Conservation (phyloP, 2,113 vertebrate species). For the Grammomys surdaster region DNA sequence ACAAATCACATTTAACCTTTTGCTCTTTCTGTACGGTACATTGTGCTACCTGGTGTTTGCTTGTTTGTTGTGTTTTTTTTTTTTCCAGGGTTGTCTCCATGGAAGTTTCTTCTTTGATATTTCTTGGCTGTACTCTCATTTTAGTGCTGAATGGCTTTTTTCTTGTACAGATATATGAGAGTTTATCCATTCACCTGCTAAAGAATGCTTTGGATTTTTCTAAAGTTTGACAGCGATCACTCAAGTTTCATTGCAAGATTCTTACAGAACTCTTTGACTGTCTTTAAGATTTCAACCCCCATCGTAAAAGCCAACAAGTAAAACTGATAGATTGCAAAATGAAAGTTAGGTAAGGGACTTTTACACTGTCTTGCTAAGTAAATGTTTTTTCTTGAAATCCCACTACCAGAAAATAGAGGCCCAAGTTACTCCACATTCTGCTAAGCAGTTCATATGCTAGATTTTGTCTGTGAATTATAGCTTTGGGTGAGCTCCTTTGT, state of each 20-base stretch:
- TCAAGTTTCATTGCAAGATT: neutral
- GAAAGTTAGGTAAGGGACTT: neutral
- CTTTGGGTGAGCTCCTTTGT: slow-evolving; percentile 9
- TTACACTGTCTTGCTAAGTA: neutral
- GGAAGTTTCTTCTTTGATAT: neutral
- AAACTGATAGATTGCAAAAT: neutral
- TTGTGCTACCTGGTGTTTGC: neutral
- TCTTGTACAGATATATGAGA: neutral
- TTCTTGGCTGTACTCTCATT: neutral
- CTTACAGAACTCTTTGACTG: neutral
- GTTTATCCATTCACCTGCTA: neutral
- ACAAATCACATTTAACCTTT: neutral
- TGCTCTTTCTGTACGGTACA: neutral
- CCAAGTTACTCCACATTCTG: neutral
- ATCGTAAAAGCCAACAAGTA: neutral
- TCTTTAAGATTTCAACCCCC: neutral
- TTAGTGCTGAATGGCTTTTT: neutral
- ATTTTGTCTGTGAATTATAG: neutral
- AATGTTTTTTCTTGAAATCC: neutral
- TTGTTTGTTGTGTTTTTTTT: neutral
- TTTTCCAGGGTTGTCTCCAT: neutral
- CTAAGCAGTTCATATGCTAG: neutral
- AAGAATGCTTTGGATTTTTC: neutral
- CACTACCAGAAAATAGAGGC: neutral
- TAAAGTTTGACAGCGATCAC: neutral